A percentile compares a stretch with the other conserved stretches of the same genome.
Conservation (phyloP, 2,888 invertebrate genomes). For the Drosophila leonis region DNA sequence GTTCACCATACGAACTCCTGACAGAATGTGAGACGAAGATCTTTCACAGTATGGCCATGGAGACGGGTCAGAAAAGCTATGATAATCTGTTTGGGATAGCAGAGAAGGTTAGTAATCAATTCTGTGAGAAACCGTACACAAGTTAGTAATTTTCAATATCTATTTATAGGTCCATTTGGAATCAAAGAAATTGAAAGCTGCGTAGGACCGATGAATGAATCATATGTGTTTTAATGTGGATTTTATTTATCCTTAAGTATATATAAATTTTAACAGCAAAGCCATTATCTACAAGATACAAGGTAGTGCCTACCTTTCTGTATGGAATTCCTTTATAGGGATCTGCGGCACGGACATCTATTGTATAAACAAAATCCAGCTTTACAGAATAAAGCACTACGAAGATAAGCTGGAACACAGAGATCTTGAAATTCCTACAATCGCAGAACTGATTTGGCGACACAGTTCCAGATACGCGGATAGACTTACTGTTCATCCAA, state of each 20-base stretch:
- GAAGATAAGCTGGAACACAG: too few relatives aligned
- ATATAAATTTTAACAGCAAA: too few relatives aligned
- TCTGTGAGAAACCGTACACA: not conserved
- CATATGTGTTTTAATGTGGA: not conserved
- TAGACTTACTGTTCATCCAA: too few relatives aligned
- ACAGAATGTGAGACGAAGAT: conserved; percentile 85
- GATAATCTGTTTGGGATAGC: conserved; percentile 88
- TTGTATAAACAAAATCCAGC: too few relatives aligned
- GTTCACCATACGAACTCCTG: conserved; percentile 88
- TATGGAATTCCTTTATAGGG: too few relatives aligned
- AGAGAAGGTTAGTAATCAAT: conserved; percentile 84
- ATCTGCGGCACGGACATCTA: too few relatives aligned
- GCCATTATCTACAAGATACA: too few relatives aligned
- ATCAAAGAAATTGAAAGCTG: conserved; percentile 39
- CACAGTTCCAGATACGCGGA: too few relatives aligned
- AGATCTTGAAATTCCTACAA: too few relatives aligned
- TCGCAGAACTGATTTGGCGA: too few relatives aligned
- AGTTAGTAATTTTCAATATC: not conserved
- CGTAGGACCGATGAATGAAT: not conserved
- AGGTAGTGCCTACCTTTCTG: too few relatives aligned
- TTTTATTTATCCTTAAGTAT: not conserved
- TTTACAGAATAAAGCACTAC: too few relatives aligned
- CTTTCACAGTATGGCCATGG: conserved; percentile 87
- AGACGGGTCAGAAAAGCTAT: conserved; percentile 89
- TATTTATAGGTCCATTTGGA: conserved; percentile 34